A percentile compares a stretch with the other conserved stretches of the same genome.
These are phyloP conservation scores for Chrysolina haemoptera DNA, from an alignment of 2,888 invertebrate genomes.

Conservation along the genomic window DNA sequence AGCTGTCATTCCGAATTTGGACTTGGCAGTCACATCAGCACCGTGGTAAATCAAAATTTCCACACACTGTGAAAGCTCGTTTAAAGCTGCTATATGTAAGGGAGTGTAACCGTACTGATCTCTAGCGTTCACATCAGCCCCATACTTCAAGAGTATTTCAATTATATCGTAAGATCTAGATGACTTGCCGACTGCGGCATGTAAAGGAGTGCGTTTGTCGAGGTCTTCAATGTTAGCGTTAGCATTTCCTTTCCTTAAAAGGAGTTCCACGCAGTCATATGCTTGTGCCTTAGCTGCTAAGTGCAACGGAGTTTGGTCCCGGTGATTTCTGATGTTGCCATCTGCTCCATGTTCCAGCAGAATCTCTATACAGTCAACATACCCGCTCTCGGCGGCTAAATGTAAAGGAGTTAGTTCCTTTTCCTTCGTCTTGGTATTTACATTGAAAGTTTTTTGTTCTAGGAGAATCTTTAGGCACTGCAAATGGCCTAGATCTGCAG, in stretches of 20 bases:
- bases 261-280: conserved; percentile 84
- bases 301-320: conserved; percentile 89
- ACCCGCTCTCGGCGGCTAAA: conserved; percentile 90
- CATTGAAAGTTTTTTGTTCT: conserved; percentile 80
- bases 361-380: conserved; percentile 84
- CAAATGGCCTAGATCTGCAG: conserved; percentile 85
- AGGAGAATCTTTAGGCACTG: conserved; percentile 83
- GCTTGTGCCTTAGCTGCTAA: conserved; percentile 86
- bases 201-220: conserved; percentile 86
- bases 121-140: conserved; percentile 86
- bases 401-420: conserved; percentile 87
- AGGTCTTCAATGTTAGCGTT: conserved; percentile 86
- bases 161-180: conserved; percentile 86
- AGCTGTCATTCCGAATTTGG: conserved; percentile 89
- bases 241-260: conserved; percentile 82
- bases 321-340: conserved; percentile 81
- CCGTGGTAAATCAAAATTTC: conserved; percentile 88
- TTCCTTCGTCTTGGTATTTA: conserved; percentile 80
- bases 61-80: conserved; percentile 88
- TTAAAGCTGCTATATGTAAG: conserved; percentile 87
- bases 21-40: conserved; percentile 90
- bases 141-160: conserved; percentile 84
- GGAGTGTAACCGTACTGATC: conserved; percentile 91
- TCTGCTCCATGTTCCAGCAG: conserved; percentile 83
- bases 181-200: conserved; percentile 89